Conservation (phyloP, 1,140 invertebrate genomes). For the Hydropsyche tenuis region DNA sequence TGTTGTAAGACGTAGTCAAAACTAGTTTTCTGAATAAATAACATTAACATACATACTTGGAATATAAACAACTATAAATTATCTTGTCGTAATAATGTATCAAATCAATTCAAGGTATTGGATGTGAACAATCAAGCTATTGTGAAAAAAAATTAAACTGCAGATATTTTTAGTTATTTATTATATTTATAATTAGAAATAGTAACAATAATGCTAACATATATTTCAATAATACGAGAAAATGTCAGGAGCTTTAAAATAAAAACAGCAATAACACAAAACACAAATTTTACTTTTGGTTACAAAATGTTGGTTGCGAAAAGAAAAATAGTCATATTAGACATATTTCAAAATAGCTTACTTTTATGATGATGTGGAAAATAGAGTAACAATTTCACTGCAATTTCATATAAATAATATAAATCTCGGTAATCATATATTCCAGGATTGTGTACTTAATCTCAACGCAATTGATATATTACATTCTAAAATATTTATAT, state of each 20-base stretch:
- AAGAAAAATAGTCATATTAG: too few species aligned
- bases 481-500: background rate
- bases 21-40: constrained; percentile 1
- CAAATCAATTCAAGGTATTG: too few species aligned
- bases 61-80: background rate
- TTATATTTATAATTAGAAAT: constrained; percentile 5
- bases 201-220: background rate
- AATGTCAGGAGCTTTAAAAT: background rate
- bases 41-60: background rate
- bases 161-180: background rate
- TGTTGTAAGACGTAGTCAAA: background rate
- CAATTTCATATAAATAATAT: too few species aligned
- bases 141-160: too few species aligned
- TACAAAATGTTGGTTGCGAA: too few species aligned
- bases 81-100: too few species aligned
- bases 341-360: too few species aligned
- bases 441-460: background rate
- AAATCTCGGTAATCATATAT: constrained; percentile 4
- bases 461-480: constrained; percentile 12
- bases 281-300: background rate
- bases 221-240: background rate
- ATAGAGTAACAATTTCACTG: too few species aligned
- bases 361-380: too few species aligned
- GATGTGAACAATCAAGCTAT: too few species aligned
- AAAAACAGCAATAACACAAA: background rate